Base-by-base conservation (phyloP, 2,888 invertebrate genomes). In the Rhingia rostrata region DNA sequence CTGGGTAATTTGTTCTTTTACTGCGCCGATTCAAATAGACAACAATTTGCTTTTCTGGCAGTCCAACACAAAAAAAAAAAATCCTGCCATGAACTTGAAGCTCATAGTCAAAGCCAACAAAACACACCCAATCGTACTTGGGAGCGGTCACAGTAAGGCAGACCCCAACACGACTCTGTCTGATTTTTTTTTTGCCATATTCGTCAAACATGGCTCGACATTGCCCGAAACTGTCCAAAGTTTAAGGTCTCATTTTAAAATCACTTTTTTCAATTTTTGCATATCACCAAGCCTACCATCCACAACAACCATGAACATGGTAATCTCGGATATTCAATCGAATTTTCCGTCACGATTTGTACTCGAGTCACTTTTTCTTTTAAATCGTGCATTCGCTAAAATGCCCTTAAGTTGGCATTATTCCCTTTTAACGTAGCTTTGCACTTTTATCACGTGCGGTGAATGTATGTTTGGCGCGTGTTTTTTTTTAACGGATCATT, bases 271-370 rank as follows among this genome's bases (percentile, higher is more conserved):
- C 7, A 30, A 47, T 30, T 41, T 75, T 53, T 43, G 49, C 51
- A 35, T 60, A n/a, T 53, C 37, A 58, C 58, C 22, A 10, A 14
- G 37, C 12, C 49, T 22, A 22, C 30, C 41, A 41, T 30, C 32
- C 33, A 10, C 9, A 14, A 3, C 37, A 22, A 37, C n/a, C 33
- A 43, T 9, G 43, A 30, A n/a, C 14, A 12, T 33, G 47, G 35
- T 22, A 64, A 72, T 72, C 47, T 53, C 33, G 32, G 39, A 72
- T 22, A 22, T 60, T 72, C 45, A 6, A 47, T 66, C 64, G 41
- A 51, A 70, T 49, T 72, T 43, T 56, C 10, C 10, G 43, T 79
- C 79, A 79, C 79, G 79, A 72, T 47, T 79, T 45, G 51, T 49
- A 35, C 12, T 4, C 12, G 58, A 22, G 10, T 39, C 47, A 41